These are phyloP conservation scores for Epiblema foenella DNA, from an alignment of 2,888 invertebrate genomes.

Conservation along the genomic window DNA sequence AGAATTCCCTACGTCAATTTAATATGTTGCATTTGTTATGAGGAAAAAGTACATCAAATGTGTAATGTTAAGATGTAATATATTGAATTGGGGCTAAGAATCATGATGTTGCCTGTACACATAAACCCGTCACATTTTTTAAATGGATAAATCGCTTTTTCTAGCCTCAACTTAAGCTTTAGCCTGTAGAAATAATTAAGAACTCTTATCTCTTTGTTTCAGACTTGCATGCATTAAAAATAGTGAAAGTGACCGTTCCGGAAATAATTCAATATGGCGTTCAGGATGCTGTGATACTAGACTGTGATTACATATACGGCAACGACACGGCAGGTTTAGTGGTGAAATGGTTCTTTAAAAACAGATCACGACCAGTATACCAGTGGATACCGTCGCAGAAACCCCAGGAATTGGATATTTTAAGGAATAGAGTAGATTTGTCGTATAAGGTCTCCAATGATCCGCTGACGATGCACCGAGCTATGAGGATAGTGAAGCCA, in stretches of 20 bases:
- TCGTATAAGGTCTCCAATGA: conserved; percentile 87
- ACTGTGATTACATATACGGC: conserved; percentile 89
- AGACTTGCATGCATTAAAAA: conserved; percentile 85
- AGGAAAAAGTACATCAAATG: not conserved
- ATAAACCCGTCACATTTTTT: no score
- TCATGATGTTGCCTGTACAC: no score
- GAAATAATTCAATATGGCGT: conserved; percentile 86
- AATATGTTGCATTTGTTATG: conserved; percentile 24
- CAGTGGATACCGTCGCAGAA: conserved; percentile 90
- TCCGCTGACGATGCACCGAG: conserved; percentile 88
- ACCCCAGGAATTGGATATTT: conserved; percentile 87
- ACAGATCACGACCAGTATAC: conserved; percentile 88
- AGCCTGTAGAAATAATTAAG: conserved; percentile 24
- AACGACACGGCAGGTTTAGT: conserved; percentile 88
- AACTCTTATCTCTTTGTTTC: conserved; percentile 67
- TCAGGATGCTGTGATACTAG: conserved; percentile 86
- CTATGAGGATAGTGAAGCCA: conserved; percentile 89
- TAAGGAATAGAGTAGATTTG: conserved; percentile 85
- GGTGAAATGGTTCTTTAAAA: conserved; percentile 91
- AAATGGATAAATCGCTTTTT: no score
- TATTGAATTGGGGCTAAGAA: no score
- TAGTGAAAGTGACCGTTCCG: conserved; percentile 86
- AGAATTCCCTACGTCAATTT: conserved; percentile 37
- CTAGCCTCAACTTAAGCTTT: no score
- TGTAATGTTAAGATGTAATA: no score